Evolutionary conservation across 2,797 vertebrate species (phyloP).

Genomic region (Denticeps clupeoides): DNA sequence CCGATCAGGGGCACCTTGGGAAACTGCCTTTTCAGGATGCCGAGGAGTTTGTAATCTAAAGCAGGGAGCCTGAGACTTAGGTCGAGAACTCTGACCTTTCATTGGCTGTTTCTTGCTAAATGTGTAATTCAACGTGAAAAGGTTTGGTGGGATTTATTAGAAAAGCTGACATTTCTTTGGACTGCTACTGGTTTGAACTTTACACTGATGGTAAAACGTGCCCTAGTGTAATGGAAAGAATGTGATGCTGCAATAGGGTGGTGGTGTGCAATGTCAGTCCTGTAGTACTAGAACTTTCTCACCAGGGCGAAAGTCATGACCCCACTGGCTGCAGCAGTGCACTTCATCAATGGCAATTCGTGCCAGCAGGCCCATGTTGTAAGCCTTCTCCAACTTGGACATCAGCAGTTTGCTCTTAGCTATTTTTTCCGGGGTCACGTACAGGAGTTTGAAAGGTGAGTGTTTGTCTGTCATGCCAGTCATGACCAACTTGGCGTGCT

Average conservation of each 20-base stretch:
- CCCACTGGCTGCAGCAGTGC: constrained; percentile 98
- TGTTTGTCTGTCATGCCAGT: constrained; percentile 65
- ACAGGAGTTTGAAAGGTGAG: constrained; percentile 75
- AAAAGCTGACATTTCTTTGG: too few species aligned
- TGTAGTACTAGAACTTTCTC: constrained; percentile 9
- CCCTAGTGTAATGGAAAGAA: too few species aligned
- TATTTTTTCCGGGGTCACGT: constrained; percentile 94
- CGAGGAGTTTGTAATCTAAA: constrained; percentile 90
- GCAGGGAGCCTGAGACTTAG: background rate
- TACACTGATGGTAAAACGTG: too few species aligned
- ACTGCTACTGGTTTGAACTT: too few species aligned
- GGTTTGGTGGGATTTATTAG: too few species aligned
- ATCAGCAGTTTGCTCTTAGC: constrained; percentile 94
- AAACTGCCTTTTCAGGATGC: constrained; percentile 94
- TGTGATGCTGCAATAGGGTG: too few species aligned
- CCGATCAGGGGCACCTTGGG: constrained; percentile 75
- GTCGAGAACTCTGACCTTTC: too few species aligned
- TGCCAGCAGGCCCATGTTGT: constrained; percentile 64
- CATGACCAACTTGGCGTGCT: constrained; percentile 75
- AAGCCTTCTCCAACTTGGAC: constrained; percentile 90
- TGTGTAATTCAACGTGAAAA: too few species aligned
- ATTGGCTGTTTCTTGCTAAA: too few species aligned
- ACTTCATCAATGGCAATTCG: constrained; percentile 89
- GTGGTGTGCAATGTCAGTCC: background rate
- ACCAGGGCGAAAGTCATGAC: constrained; percentile 96